phyloP scores from a whole-genome alignment of 1,140 invertebrate species.

The Stegodyphus mimosarum region DNA sequence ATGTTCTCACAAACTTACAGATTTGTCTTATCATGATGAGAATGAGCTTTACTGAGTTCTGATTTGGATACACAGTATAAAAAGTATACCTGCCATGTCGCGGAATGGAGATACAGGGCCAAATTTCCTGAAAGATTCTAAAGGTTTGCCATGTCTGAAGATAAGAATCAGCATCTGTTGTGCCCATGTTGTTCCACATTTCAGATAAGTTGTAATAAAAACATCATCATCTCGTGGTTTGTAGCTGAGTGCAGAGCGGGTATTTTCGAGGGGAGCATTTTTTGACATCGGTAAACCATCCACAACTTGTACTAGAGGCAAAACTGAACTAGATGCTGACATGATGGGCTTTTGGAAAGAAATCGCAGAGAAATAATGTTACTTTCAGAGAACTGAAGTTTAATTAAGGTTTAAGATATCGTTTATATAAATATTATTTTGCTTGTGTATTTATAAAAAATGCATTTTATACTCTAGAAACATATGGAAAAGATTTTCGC shows the following conservation, averaged over 20 bases:
- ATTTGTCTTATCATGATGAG: no score
- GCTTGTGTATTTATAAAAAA: no score
- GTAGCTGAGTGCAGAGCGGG: constrained; percentile 47
- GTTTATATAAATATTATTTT: no score
- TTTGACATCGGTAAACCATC: constrained; percentile 5
- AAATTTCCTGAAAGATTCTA: not conserved
- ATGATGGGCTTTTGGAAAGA: no score
- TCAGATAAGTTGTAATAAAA: constrained; percentile 67
- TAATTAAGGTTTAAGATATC: no score
- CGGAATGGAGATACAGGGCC: not conserved
- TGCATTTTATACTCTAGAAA: no score
- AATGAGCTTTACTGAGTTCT: no score
- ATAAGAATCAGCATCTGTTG: constrained; percentile 40
- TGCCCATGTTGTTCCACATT: constrained; percentile 62
- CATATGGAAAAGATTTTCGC: no score
- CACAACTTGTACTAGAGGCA: not conserved
- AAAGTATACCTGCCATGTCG: not conserved
- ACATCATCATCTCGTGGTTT: constrained; percentile 65
- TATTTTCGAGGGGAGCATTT: not conserved
- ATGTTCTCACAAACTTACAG: no score
- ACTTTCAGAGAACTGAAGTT: no score
- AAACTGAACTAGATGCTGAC: not conserved
- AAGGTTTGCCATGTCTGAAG: constrained; percentile 10
- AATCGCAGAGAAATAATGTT: no score
- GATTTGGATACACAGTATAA: not conserved